Percentiles rank a stretch among this genome's conserved stretches.
These are phyloP conservation scores for Panonychus citri DNA, from an alignment of 1,140 invertebrate genomes.

Conservation along the genomic window DNA sequence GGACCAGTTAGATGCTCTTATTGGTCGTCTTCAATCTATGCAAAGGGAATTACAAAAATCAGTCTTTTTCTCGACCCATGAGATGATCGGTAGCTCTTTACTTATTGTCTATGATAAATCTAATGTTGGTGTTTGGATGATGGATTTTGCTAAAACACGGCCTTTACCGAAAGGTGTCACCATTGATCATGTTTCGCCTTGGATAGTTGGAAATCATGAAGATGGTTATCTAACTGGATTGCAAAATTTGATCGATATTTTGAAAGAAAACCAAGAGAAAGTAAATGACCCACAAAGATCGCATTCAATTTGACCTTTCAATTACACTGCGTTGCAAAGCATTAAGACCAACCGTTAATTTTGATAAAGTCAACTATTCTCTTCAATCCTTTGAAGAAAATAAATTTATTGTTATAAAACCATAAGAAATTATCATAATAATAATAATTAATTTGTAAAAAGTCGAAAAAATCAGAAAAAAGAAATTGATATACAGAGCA, in stretches of 20 bases:
- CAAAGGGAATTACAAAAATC: conserved; percentile 53
- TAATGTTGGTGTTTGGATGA: conserved; percentile 71
- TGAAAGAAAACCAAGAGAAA: too few relatives aligned
- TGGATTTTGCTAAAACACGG: conserved; percentile 81
- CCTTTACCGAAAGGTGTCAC: conserved; percentile 39
- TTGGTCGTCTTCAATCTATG: conserved; percentile 49
- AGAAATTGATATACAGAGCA: too few relatives aligned
- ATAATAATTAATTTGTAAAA: too few relatives aligned
- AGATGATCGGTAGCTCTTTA: conserved; percentile 82
- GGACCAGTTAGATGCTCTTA: conserved; percentile 37
- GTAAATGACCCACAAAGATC: too few relatives aligned
- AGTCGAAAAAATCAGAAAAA: too few relatives aligned
- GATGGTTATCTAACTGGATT: conserved; percentile 88
- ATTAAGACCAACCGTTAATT: too few relatives aligned
- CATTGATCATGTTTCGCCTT: conserved; percentile 48
- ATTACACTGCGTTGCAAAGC: too few relatives aligned
- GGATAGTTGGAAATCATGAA: conserved; percentile 78
- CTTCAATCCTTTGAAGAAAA: too few relatives aligned
- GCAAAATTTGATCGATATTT: conserved; percentile 78
- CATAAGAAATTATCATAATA: too few relatives aligned
- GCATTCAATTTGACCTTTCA: too few relatives aligned
- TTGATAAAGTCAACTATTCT: too few relatives aligned
- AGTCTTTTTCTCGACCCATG: conserved; percentile 62
- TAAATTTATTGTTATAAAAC: too few relatives aligned
- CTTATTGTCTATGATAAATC: conserved; percentile 75